phyloP scores from a whole-genome alignment of 1,140 invertebrate genomes.

The Conus ventricosus region DNA sequence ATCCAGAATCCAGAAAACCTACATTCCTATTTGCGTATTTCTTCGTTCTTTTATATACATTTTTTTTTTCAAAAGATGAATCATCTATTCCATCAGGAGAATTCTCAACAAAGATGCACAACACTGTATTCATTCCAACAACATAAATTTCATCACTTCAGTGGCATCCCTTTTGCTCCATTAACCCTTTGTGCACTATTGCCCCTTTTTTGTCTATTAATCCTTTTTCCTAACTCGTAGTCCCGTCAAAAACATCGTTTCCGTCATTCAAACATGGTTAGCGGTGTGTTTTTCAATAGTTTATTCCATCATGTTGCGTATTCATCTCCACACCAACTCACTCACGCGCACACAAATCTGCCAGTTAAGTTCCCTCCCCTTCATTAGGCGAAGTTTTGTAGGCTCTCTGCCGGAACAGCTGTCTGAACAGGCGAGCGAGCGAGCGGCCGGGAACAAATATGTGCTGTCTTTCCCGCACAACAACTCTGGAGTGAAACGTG shows the following conservation, averaged over 20 bases:
- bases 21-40: too few species aligned
- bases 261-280: not conserved
- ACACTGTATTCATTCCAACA: too few species aligned
- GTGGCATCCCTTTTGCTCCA: too few species aligned
- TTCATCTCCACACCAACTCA: not conserved
- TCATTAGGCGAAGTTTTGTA: not conserved
- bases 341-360: not conserved
- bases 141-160: too few species aligned
- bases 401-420: not conserved
- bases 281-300: not conserved
- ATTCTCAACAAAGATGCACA: too few species aligned
- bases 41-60: too few species aligned
- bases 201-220: too few species aligned
- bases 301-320: not conserved
- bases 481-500: slow-evolving; percentile 32
- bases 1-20: too few species aligned
- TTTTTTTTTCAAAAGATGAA: too few species aligned
- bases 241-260: not conserved
- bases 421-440: not conserved
- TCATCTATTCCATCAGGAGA: too few species aligned
- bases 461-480: slow-evolving; percentile 12
- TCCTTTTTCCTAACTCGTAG: too few species aligned
- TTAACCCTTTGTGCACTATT: too few species aligned
- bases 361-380: not conserved
- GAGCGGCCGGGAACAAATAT: slow-evolving; percentile 12